These are phyloP conservation scores for Amniataba percoides DNA, from an alignment of 2,797 vertebrate genomes.

Conservation along the genomic window DNA sequence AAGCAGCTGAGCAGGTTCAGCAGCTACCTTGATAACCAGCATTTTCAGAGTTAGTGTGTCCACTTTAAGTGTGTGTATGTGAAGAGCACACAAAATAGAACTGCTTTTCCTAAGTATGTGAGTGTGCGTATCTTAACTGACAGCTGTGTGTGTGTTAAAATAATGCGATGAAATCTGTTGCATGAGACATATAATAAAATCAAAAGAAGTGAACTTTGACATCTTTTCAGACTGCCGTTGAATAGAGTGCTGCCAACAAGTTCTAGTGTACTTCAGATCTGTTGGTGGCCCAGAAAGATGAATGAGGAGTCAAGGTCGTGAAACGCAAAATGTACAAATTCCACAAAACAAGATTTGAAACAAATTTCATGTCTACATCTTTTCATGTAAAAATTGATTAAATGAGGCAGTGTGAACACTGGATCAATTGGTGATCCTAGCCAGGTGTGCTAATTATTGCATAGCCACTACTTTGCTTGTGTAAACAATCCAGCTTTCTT, in stretches of 20 bases:
- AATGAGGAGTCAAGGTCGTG: neutral
- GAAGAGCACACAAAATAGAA: conserved; percentile 9
- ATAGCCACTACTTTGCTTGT: neutral
- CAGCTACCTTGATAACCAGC: conserved; percentile 44
- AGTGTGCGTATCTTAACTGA: conserved; percentile 15
- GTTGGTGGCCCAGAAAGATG: neutral
- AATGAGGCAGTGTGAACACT: neutral
- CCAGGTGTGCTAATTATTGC: neutral
- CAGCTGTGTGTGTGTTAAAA: conserved; percentile 18
- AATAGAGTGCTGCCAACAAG: conserved; percentile 2
- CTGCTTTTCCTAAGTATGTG: neutral
- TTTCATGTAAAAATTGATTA: neutral
- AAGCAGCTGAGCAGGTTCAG: conserved; percentile 8
- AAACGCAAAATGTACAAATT: neutral
- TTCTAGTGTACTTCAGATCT: conserved; percentile 7
- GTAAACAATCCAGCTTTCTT: neutral
- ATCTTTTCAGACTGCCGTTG: conserved; percentile 12
- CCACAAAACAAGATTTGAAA: neutral
- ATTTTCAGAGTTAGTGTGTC: conserved; percentile 30
- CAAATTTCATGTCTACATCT: neutral
- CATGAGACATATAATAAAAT: conserved; percentile 17
- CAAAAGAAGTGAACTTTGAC: conserved; percentile 30
- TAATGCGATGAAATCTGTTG: conserved; percentile 31
- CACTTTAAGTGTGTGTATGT: conserved; percentile 26
- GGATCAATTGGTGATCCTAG: neutral